Evolutionary conservation across 1,140 invertebrate species (phyloP).

Genomic region (Charaxes varanes): DNA sequence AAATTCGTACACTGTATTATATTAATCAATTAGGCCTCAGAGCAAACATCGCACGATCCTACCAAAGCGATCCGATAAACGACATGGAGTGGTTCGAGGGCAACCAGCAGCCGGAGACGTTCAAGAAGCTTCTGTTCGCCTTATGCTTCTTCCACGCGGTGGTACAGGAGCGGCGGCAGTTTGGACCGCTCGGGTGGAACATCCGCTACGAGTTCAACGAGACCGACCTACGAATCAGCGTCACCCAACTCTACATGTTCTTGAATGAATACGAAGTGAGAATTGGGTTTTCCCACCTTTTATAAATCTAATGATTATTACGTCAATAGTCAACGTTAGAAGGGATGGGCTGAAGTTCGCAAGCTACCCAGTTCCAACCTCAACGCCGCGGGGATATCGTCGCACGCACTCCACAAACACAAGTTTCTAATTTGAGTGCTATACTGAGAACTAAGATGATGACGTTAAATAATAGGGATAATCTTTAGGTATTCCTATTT

Average conservation of each 20-base stretch:
- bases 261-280: slow-evolving; percentile 86
- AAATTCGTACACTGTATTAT: neutral
- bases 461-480: too few species aligned
- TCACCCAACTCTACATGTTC: slow-evolving; percentile 92
- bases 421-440: too few species aligned
- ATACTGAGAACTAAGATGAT: too few species aligned
- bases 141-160: slow-evolving; percentile 97
- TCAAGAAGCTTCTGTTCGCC: slow-evolving; percentile 92
- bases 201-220: slow-evolving; percentile 97
- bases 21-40: slow-evolving; percentile 70
- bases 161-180: slow-evolving; percentile 91
- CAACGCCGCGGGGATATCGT: too few species aligned
- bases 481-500: too few species aligned
- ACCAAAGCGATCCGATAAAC: slow-evolving; percentile 89
- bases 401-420: too few species aligned
- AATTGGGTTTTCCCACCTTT: too few species aligned
- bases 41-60: slow-evolving; percentile 85
- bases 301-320: too few species aligned
- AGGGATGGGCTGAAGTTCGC: too few species aligned
- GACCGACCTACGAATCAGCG: slow-evolving; percentile 91
- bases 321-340: too few species aligned
- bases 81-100: slow-evolving; percentile 92
- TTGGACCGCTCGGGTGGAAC: slow-evolving; percentile 96
- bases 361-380: too few species aligned
- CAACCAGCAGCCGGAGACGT: slow-evolving; percentile 83